Evolutionary conservation across 2,888 invertebrate genomes (phyloP), one percentile per base, ranked within the genome.

Genomic region (Drosophila austrosaltans): DNA sequence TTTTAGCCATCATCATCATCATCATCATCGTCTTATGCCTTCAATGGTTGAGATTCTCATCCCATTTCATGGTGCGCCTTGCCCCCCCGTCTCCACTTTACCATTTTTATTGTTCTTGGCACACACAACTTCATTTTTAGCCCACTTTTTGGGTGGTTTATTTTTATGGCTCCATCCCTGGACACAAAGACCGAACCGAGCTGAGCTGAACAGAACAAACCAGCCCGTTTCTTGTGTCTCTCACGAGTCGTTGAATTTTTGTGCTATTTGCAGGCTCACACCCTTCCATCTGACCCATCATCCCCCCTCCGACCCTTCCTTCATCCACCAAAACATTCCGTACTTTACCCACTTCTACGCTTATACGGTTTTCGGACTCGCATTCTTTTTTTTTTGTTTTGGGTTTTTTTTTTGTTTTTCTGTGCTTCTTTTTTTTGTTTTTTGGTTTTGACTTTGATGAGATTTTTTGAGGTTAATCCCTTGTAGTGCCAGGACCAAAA

Each of bases 381-480:
- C 25, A 25, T 42, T 39, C 57, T 66, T 36, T 72, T 71, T 69
- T 36, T 63, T 22, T 56, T 28, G 28, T 10, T 39, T 25, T n/a
- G 10, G 5, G 7, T 10, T 30, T 20, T 53, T 22, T 3, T 3
- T 30, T 28, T 7, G 53, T 36, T 25, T 57, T 59, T 63, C 36
- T 58, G 54, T 59, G 40, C 72, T 63, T 63, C 66, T 71, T 54
- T 68, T 72, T 69, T 66, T 75, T 59, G 72, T 75, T 69, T 75
- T 86, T 87, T 75, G 82, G 72, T 84, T 83, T 87, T 89, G 90
- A 87, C 87, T 87, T 87, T 87, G 90, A 87, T 87, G 87, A 87
- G 87, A 87, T 87, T 85, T 87, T 88, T 87, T 87, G 87, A 90
- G 87, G 87, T 89, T 87, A 87, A 87, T 87, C 87, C 90, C 87